Percentiles rank a stretch among this genome's conserved stretches.
Evolutionary conservation across 2,797 vertebrate species (phyloP).

Genomic region (Urophycis tenuis): DNA sequence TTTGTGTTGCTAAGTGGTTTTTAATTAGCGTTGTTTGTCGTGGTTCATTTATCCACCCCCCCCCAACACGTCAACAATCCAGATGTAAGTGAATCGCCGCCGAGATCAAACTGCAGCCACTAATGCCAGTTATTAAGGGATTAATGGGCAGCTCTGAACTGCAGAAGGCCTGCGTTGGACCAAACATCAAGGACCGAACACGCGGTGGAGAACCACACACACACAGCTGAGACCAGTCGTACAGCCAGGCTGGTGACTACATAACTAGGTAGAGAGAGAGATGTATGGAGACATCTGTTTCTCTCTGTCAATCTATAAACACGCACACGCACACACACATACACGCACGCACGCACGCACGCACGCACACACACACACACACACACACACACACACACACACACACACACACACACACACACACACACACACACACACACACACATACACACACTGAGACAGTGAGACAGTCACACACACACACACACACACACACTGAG

Average conservation of each 20-base stretch:
- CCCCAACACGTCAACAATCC: slow-evolving; percentile 45
- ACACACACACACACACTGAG: slow-evolving; percentile 34
- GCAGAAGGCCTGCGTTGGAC: background rate
- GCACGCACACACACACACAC: slow-evolving; percentile 7
- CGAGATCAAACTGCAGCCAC: slow-evolving; percentile 24
- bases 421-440: background rate
- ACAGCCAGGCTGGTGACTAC: background rate
- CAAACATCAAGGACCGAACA: background rate
- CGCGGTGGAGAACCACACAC: background rate
- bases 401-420: background rate
- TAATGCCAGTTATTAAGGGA: slow-evolving; percentile 51
- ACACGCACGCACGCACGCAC: too few relatives aligned
- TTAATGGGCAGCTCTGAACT: slow-evolving; percentile 34
- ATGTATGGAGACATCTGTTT: background rate
- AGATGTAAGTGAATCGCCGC: slow-evolving; percentile 48
- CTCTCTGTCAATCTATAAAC: too few relatives aligned
- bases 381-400: too few relatives aligned
- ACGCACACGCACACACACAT: too few relatives aligned
- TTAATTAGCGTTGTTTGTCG: slow-evolving; percentile 55
- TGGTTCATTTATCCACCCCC: slow-evolving; percentile 44
- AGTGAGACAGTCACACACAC: slow-evolving; percentile 1
- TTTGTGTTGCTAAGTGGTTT: slow-evolving; percentile 40
- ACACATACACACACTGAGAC: background rate
- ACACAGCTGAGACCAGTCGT: background rate
- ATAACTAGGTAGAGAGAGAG: background rate